Base-by-base conservation (phyloP, 2,888 invertebrate species). In the Crocallis elinguaria region DNA sequence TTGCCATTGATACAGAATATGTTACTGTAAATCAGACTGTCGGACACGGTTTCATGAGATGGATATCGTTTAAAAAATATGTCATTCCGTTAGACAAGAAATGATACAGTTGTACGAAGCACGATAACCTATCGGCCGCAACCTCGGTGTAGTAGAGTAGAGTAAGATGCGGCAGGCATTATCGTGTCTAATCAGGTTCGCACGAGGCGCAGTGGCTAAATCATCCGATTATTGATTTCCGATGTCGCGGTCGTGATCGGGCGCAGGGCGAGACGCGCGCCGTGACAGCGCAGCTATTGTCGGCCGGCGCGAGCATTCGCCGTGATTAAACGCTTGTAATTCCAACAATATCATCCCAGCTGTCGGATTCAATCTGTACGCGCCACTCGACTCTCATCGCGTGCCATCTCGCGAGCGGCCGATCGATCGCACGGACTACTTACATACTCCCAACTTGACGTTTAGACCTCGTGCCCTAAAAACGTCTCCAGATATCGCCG, bases 221-320 rank as follows among this genome's bases (percentile, higher is more conserved):
- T 90, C 88, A 89, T 88, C 78, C 89, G 88, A 87, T 91, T 91
- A 91, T 90, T 91, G 91, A 91, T 90, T 90, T 89, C 87, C 86
- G 81, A 89, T 88, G 91, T 89, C 88, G 87, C 88, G 89, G 88
- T 91, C 91, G 90, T 91, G 91, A 90, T 88, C 89, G 79, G 79
- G 82, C 86, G 80, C 83, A 73, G 79, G 82, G 78, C 77, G 73
- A 83, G 77, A 75, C 81, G 83, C 83, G 76, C 84, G 81, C 75
- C 88, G 87, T 88, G 89, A 88, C 88, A 82, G 84, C 79, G 67
- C 82, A 61, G 75, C 84, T 77, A 89, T 90, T 90, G 89, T 89
- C 82, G 86, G 80, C 65, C 73, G 71, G 77, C 79, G 80, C 77
- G 84, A 83, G 77, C 83, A 79, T 84, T 84, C 85, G 77, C 79